phyloP scores from a whole-genome alignment of 2,888 invertebrate species.

The Apamea monoglypha region DNA sequence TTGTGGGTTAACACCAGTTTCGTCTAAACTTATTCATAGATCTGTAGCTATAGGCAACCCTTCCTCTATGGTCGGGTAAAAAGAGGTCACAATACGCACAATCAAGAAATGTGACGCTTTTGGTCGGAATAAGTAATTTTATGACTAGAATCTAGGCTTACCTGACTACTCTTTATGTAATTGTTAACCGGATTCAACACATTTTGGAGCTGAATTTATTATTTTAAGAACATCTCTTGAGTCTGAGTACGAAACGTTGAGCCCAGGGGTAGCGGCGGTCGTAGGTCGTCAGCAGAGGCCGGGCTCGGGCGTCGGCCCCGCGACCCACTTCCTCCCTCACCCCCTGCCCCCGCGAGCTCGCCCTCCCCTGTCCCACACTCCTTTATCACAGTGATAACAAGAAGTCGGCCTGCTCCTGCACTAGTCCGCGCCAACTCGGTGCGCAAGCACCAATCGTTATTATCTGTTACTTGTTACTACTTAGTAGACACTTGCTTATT shows the following conservation, averaged over 20 bases:
- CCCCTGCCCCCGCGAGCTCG: conserved; percentile 69
- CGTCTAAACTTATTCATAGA: neutral
- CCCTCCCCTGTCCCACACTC: conserved; percentile 73
- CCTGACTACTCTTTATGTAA: conserved; percentile 30
- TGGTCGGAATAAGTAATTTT: neutral
- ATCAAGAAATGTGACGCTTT: conserved; percentile 1
- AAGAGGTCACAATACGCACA: neutral
- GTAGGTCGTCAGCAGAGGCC: conserved; percentile 81
- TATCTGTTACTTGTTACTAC: conserved; percentile 26
- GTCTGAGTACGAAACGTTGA: conserved; percentile 72
- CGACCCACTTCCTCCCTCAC: conserved; percentile 85
- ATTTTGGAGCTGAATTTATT: conserved; percentile 48
- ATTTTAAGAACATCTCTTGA: conserved; percentile 61
- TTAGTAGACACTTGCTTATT: conserved; percentile 32
- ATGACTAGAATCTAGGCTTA: neutral
- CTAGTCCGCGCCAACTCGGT: conserved; percentile 45
- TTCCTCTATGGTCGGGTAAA: neutral
- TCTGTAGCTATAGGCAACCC: neutral
- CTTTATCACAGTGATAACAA: conserved; percentile 84
- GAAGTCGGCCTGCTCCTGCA: conserved; percentile 73
- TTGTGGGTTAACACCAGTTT: neutral
- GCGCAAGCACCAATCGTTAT: conserved; percentile 54
- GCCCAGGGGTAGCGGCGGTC: conserved; percentile 78
- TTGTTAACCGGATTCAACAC: conserved; percentile 28
- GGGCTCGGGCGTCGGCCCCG: conserved; percentile 86